These are phyloP conservation scores for Drosophila azteca DNA, from an alignment of 1,140 invertebrate genomes.

Conservation along the genomic window DNA sequence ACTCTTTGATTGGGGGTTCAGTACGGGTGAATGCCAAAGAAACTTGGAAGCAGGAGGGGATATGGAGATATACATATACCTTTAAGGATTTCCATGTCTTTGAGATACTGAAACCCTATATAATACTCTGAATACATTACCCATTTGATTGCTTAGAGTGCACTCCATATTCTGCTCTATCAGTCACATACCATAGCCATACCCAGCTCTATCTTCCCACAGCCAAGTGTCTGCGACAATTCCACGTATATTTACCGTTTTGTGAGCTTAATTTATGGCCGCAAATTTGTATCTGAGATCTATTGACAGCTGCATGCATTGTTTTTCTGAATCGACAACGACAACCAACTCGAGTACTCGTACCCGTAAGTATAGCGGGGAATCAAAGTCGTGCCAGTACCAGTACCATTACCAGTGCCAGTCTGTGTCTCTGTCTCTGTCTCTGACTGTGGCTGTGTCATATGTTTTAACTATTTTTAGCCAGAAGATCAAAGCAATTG, in stretches of 20 bases:
- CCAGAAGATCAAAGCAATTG: constrained; percentile 63
- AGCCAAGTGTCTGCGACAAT: constrained; percentile 38
- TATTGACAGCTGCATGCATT: constrained; percentile 58
- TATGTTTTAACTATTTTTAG: constrained; percentile 37
- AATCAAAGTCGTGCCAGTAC: constrained; percentile 26
- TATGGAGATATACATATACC: no score
- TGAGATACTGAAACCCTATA: no score
- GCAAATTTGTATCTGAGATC: constrained; percentile 67
- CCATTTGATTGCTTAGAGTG: background rate
- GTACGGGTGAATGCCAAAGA: background rate
- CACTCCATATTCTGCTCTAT: background rate
- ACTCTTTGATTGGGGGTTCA: constrained; percentile 11
- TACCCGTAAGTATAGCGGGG: constrained; percentile 19
- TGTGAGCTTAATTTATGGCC: constrained; percentile 67
- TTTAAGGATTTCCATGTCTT: background rate
- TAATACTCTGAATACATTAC: no score
- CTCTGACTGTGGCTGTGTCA: constrained; percentile 16
- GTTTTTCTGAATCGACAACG: constrained; percentile 21
- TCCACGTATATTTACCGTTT: constrained; percentile 50
- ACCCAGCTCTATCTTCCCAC: constrained; percentile 16
- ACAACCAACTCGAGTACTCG: constrained; percentile 11
- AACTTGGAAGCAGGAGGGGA: background rate
- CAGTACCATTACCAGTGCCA: no score
- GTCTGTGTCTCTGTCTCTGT: background rate
- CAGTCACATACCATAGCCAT: background rate